Percentiles rank a stretch among this genome's conserved stretches.
Conservation (phyloP, 2,113 vertebrate genomes). For the Irena cyanogastra region DNA sequence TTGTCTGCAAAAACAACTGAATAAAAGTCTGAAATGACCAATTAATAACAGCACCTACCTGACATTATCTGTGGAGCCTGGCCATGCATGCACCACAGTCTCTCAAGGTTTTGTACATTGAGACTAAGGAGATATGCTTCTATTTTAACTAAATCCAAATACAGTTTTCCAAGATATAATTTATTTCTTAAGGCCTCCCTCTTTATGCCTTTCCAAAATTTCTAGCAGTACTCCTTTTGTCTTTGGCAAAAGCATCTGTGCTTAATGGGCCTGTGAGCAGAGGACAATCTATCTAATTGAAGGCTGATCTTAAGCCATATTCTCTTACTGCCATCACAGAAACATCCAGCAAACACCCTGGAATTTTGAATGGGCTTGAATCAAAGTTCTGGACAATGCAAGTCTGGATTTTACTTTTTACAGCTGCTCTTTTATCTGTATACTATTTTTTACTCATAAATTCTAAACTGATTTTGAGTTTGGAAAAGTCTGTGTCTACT, state of each 20-base stretch:
- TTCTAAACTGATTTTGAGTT: not conserved
- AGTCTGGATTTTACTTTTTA: not conserved
- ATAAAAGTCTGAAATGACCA: not conserved
- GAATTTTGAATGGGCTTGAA: not conserved
- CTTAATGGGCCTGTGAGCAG: not conserved
- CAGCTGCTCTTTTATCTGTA: not conserved
- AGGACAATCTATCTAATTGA: not conserved
- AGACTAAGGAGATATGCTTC: not conserved
- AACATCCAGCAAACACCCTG: not conserved
- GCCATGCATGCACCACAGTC: not conserved
- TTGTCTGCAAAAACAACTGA: conserved; percentile 17
- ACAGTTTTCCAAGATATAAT: not conserved
- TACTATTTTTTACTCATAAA: not conserved
- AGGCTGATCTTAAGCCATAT: not conserved
- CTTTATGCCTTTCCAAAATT: conserved; percentile 22
- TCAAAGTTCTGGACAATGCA: not conserved
- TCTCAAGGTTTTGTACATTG: not conserved
- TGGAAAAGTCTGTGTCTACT: not conserved
- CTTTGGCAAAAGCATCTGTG: not conserved
- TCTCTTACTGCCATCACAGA: not conserved
- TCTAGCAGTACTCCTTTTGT: not conserved
- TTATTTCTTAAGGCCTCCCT: not conserved
- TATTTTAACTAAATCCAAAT: conserved; percentile 25
- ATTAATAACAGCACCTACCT: conserved; percentile 27
- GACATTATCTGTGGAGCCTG: not conserved